phyloP scores from a whole-genome alignment of 35 echinoderm and acorn worm genomes.

The Heliocidaris erythrogramma region DNA sequence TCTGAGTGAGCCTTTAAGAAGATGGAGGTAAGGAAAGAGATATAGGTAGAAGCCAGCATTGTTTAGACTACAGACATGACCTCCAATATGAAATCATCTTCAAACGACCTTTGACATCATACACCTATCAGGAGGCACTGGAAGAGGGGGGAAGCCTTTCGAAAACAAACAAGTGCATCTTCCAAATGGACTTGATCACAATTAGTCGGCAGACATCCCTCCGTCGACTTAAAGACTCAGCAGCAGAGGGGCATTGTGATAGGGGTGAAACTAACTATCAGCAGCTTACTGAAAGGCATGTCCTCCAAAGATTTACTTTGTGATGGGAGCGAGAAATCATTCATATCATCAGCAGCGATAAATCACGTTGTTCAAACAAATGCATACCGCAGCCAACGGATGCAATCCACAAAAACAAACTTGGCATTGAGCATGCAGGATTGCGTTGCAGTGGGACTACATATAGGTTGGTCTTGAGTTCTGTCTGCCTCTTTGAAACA shows the following conservation, averaged over 20 bases:
- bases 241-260: not conserved
- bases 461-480: not conserved
- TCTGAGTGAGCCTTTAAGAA: not conserved
- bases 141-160: not conserved
- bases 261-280: not conserved
- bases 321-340: not conserved
- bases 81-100: conserved; percentile 23
- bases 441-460: not conserved
- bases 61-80: conserved; percentile 5
- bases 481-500: not conserved
- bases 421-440: not conserved
- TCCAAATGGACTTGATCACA: conserved; percentile 10
- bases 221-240: not conserved
- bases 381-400: not conserved
- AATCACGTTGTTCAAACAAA: not conserved
- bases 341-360: not conserved
- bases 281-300: not conserved
- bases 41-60: not conserved
- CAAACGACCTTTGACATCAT: not conserved
- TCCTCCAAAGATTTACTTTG: not conserved
- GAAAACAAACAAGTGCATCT: not conserved
- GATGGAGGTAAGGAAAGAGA: not conserved
- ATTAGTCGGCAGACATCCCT: not conserved
- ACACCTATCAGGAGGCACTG: not conserved
- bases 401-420: conserved; percentile 16